Conservation (phyloP, 2,888 invertebrate species). For the Tortricodes alternella region DNA sequence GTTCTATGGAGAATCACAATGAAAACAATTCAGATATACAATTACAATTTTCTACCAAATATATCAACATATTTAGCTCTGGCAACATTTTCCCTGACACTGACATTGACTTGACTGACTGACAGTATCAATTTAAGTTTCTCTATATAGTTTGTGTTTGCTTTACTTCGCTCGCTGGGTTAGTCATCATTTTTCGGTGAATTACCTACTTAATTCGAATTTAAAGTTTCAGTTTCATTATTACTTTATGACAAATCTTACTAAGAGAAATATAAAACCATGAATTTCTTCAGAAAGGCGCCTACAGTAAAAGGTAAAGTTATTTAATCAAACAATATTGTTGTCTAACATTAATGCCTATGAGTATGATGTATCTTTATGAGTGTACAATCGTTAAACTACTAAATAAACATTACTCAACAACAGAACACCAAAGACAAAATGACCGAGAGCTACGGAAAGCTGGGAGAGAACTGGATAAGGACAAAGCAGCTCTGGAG, state of each 20-base stretch:
- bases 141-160: no score
- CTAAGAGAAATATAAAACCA: slow-evolving; percentile 35
- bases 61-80: background rate
- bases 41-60: background rate
- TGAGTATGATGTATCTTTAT: background rate
- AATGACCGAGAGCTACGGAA: slow-evolving; percentile 91
- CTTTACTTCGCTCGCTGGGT: no score
- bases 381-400: background rate
- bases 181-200: no score
- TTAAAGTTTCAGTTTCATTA: no score
- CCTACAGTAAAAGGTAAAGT: slow-evolving; percentile 84
- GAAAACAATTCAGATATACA: background rate
- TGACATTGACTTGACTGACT: background rate
- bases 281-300: slow-evolving; percentile 84
- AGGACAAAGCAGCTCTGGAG: slow-evolving; percentile 91
- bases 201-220: no score
- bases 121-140: no score
- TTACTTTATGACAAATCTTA: background rate
- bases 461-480: slow-evolving; percentile 91
- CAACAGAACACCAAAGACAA: slow-evolving; percentile 90
- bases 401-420: background rate
- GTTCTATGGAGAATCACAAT: background rate
- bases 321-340: background rate
- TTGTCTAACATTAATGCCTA: background rate
- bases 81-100: background rate